Conservation (phyloP, 2,888 invertebrate species). For the Lamellibrachia satsuma region DNA sequence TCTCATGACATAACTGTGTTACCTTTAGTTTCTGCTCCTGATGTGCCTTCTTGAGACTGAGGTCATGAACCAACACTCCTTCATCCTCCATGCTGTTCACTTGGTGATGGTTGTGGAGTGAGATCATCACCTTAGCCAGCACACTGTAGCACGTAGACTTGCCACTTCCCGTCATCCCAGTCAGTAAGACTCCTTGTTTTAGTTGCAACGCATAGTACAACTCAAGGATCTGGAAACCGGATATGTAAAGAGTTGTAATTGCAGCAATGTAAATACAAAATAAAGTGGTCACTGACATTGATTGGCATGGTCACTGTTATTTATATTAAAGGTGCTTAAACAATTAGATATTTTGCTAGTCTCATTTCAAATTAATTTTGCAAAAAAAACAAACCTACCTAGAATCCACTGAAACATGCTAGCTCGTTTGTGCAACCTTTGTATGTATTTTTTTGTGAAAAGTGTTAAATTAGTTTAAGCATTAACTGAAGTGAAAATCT, state of each 20-base stretch:
- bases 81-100: conserved; percentile 17
- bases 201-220: conserved; percentile 55
- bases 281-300: too few relatives aligned
- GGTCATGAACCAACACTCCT: not conserved
- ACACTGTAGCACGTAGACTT: conserved; percentile 55
- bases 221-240: conserved; percentile 51
- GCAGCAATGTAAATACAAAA: not conserved
- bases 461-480: too few relatives aligned
- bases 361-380: too few relatives aligned
- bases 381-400: too few relatives aligned
- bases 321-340: too few relatives aligned
- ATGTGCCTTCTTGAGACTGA: not conserved
- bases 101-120: conserved; percentile 40
- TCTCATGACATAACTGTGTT: not conserved
- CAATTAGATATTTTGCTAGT: too few relatives aligned
- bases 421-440: too few relatives aligned
- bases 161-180: conserved; percentile 59
- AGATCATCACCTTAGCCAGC: conserved; percentile 56
- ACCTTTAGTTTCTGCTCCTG: not conserved
- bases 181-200: conserved; percentile 53
- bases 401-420: too few relatives aligned
- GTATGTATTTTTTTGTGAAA: too few relatives aligned
- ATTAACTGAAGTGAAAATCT: too few relatives aligned
- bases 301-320: too few relatives aligned
- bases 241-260: not conserved